phyloP scores from a whole-genome alignment of 2,888 invertebrate genomes.

The Tenthredo scrophulariae region DNA sequence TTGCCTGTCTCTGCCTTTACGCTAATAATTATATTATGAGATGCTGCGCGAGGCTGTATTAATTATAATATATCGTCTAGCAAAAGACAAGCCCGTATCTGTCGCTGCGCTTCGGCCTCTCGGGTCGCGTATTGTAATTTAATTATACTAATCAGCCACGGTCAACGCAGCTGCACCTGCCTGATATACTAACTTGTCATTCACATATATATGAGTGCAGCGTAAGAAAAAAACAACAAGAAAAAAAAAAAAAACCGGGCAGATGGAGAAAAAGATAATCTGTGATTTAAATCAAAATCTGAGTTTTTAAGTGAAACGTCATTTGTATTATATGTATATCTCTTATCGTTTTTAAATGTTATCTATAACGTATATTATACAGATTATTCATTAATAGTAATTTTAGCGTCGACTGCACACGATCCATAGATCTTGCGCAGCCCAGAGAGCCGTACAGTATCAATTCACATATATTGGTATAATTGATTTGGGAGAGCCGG shows the following conservation, averaged over 20 bases:
- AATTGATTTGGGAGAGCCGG: neutral
- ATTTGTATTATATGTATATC: constrained; percentile 29
- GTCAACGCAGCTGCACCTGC: constrained; percentile 6
- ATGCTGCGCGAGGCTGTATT: neutral
- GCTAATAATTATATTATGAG: neutral
- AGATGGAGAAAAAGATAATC: constrained; percentile 55
- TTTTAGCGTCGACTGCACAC: constrained; percentile 2
- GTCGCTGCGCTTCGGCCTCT: neutral
- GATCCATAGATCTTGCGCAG: constrained; percentile 7
- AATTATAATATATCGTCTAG: neutral
- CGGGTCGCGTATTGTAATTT: constrained; percentile 30
- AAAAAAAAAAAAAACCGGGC: neutral
- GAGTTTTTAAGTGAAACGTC: constrained; percentile 56
- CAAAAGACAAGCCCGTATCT: neutral
- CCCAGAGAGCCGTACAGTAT: constrained; percentile 15
- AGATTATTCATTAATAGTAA: constrained; percentile 27
- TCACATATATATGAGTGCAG: constrained; percentile 7
- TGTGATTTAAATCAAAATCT: constrained; percentile 60
- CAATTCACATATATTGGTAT: neutral
- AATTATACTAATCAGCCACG: constrained; percentile 23
- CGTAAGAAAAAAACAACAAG: neutral
- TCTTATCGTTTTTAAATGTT: constrained; percentile 23
- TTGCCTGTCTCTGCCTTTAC: constrained; percentile 28
- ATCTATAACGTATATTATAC: constrained; percentile 28
- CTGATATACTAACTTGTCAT: constrained; percentile 31